Percentiles rank a stretch among this genome's conserved stretches.
phyloP scores from a whole-genome alignment of 2,888 invertebrate genomes.

The Trichacis sp. region DNA sequence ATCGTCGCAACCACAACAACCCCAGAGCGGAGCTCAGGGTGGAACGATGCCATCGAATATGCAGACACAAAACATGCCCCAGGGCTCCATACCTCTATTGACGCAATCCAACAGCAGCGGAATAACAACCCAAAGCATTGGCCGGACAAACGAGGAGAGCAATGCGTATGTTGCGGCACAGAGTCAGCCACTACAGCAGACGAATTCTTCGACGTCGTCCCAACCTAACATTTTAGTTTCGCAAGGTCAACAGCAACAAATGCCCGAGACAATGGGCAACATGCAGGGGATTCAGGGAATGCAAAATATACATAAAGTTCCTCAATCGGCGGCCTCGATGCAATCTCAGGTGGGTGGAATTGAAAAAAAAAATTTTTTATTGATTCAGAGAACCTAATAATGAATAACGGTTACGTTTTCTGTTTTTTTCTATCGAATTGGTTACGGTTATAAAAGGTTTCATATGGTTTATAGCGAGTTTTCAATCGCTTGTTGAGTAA shows the following conservation, averaged over 20 bases:
- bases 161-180: slow-evolving; percentile 52
- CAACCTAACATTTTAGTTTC: slow-evolving; percentile 59
- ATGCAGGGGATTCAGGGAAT: slow-evolving; percentile 62
- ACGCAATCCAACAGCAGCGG: slow-evolving; percentile 64
- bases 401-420: too few relatives aligned
- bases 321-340: slow-evolving; percentile 54
- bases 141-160: slow-evolving; percentile 56
- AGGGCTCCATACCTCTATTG: slow-evolving; percentile 73
- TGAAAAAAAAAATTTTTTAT: too few relatives aligned
- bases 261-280: slow-evolving; percentile 58
- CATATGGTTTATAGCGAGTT: too few relatives aligned
- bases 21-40: slow-evolving; percentile 44
- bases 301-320: slow-evolving; percentile 64
- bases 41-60: slow-evolving; percentile 73
- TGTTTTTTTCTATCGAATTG: too few relatives aligned
- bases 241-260: slow-evolving; percentile 18
- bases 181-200: slow-evolving; percentile 54
- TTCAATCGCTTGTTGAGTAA: too few relatives aligned
- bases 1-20: slow-evolving; percentile 42
- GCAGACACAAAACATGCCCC: slow-evolving; percentile 72
- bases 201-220: slow-evolving; percentile 48
- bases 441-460: too few relatives aligned
- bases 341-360: slow-evolving; percentile 62
- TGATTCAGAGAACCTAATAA: too few relatives aligned
- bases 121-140: slow-evolving; percentile 53